Evolutionary conservation across 2,797 vertebrate species (phyloP), one percentile per base, ranked within the genome.

Genomic region (Salmo trutta): DNA sequence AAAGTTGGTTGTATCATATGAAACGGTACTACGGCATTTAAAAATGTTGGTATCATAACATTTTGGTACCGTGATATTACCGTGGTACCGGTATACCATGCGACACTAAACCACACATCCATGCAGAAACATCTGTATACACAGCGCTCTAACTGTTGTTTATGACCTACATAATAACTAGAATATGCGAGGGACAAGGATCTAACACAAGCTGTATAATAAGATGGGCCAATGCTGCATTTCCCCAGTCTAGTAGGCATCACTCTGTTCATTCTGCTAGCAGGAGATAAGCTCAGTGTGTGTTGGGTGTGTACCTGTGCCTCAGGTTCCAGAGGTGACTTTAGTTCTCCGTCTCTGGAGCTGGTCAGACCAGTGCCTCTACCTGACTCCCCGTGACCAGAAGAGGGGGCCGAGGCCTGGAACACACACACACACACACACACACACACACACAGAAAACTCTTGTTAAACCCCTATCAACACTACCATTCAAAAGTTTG

Each of bases 71-170:
- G 6, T 36, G 36, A 36, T 36, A 36, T 36, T 36, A 36, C 6
- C 6, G 36, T 33, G 33, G 7, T 41, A 41, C 36, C 36, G 36
- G 8, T 47, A 47, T 47, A 10, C 41, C 8, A 2, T 47, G 41
- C 8, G 8, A 47, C 41, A 47, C 41, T 47, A 47, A 47, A 47
- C 41, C 41, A 47, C 41, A 77, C 83, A 86, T 84, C 83, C 87
- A 47, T 88, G 89, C 82, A 84, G 83, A 82, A 88, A 90, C 88
- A 91, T 91, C 84, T 90, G 91, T 87, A 91, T 80, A 83, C 75
- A 81, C 33, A 41, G 75, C 84, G 59, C 83, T 47, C 67, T 82
- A 6, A 27, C 74, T 47, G 80, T 90, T 82, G 73, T 88, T 91
- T 88, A 91, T 73, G 17, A 75, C 33, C 79, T 5, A 19, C 59